Conservation (phyloP, 2,888 invertebrate genomes). For the Buathra laborator region DNA sequence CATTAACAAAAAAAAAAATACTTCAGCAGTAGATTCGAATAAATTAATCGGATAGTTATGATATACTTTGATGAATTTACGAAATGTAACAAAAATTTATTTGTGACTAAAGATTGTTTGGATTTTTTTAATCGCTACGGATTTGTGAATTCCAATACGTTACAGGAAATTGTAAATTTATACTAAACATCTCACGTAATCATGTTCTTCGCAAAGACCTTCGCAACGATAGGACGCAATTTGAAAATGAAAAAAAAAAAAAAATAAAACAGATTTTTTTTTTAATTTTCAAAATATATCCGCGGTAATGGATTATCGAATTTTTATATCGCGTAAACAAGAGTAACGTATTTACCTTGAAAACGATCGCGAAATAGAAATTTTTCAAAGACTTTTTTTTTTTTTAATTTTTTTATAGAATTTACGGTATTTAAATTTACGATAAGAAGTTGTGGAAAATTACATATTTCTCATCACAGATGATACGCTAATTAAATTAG, state of each 20-base stretch:
- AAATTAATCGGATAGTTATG: not conserved
- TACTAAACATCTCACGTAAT: not conserved
- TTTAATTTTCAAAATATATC: no score
- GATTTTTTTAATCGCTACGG: not conserved
- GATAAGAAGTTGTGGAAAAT: conserved; percentile 5
- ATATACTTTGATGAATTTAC: not conserved
- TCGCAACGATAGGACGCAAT: no score
- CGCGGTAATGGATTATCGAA: not conserved
- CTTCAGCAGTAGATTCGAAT: not conserved
- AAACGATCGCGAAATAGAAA: not conserved
- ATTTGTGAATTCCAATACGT: not conserved
- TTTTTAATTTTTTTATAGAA: not conserved
- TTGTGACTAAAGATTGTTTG: not conserved
- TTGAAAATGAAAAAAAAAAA: not conserved
- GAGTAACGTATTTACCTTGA: not conserved
- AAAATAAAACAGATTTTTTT: not conserved
- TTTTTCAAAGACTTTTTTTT: not conserved
- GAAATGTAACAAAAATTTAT: not conserved
- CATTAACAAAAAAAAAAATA: not conserved
- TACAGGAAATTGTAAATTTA: not conserved
- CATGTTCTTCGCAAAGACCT: no score
- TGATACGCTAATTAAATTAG: conserved; percentile 9
- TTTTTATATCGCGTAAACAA: not conserved
- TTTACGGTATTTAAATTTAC: not conserved
- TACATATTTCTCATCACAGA: conserved; percentile 14